Base-by-base conservation (phyloP, 2,888 invertebrate genomes). In the Chrysotoxum bicinctum region DNA sequence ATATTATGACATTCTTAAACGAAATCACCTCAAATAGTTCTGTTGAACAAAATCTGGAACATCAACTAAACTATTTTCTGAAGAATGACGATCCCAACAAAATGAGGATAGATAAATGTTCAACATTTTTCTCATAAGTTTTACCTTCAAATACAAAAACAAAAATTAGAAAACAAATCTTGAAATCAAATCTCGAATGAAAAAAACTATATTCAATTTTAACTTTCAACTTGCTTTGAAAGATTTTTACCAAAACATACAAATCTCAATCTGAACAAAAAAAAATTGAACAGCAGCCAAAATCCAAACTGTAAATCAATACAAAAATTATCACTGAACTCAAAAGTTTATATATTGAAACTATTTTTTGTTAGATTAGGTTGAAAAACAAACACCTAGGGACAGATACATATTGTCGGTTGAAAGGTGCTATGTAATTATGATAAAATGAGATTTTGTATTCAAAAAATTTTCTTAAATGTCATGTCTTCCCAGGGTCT, bases 121-220 rank as follows among this genome's bases (percentile, higher is more conserved):
- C 37, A 78, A 26, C 10, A 37, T 21, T 32, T 64, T 66, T 52
- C 23, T 58, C 40, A 64, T 16, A 16, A 54, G 23, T 19, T 72
- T 72, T 26, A 78, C 78, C 78, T 78, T 78, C n/a, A 78, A 78
- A 66, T 14, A 66, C 66, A 66, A 66, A 64, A 45, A 19, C 16
- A 43, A 32, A 45, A 14, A 19, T 66, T n/a, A 50, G 6, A 8
- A 50, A 3, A n/a, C 12, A 40, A 30, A 32, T 45, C 30, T 32
- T 58, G 40, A 52, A 50, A 62, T 23, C n/a, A n/a, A 23, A 37
- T 50, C n/a, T n/a, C 3, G 1, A 35, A 37, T 30, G n/a, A n/a
- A 50, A 21, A 19, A 16, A 43, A 12, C 12, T 16, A 16, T 6
- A 9, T n/a, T 37, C 0, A 35, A 16, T 26, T 52, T 52, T 12